phyloP scores from a whole-genome alignment of 1,140 invertebrate genomes.

The Procambarus virginalis region DNA sequence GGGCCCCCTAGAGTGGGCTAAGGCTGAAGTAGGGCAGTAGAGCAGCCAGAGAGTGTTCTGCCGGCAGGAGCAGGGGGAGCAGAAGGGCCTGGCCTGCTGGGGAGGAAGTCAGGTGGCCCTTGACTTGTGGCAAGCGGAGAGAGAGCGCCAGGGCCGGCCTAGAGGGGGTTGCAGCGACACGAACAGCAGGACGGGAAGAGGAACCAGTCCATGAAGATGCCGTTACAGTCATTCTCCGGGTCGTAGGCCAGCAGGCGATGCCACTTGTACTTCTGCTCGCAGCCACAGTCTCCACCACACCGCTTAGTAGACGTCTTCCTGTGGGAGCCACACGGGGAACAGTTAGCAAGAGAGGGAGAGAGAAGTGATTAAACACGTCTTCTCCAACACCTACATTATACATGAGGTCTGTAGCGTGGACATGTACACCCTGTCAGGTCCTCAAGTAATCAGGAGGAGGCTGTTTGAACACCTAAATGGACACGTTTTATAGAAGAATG shows the following conservation, averaged over 20 bases:
- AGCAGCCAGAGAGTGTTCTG: background rate
- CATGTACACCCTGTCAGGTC: too few relatives aligned
- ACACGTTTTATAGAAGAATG: too few relatives aligned
- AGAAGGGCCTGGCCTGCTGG: background rate
- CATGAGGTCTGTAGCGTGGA: too few relatives aligned
- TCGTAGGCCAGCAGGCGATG: slow-evolving; percentile 92
- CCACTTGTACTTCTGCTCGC: slow-evolving; percentile 92
- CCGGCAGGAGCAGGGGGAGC: background rate
- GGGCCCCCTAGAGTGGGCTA: background rate
- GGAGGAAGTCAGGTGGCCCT: background rate
- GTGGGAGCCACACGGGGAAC: background rate
- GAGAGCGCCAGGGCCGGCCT: background rate
- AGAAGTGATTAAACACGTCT: background rate
- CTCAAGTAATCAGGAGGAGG: too few relatives aligned
- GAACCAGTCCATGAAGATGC: slow-evolving; percentile 97
- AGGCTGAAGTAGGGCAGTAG: too few relatives aligned
- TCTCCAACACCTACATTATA: too few relatives aligned
- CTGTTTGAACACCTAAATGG: too few relatives aligned
- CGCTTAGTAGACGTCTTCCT: slow-evolving; percentile 79
- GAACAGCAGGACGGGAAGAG: slow-evolving; percentile 95
- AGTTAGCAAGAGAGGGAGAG: background rate
- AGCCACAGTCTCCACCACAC: slow-evolving; percentile 88
- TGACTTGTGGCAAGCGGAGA: background rate
- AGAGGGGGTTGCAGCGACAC: slow-evolving; percentile 81
- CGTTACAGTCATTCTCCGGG: slow-evolving; percentile 93